phyloP scores from a whole-genome alignment of 2,888 invertebrate species.

The Eupithecia subfuscata region DNA sequence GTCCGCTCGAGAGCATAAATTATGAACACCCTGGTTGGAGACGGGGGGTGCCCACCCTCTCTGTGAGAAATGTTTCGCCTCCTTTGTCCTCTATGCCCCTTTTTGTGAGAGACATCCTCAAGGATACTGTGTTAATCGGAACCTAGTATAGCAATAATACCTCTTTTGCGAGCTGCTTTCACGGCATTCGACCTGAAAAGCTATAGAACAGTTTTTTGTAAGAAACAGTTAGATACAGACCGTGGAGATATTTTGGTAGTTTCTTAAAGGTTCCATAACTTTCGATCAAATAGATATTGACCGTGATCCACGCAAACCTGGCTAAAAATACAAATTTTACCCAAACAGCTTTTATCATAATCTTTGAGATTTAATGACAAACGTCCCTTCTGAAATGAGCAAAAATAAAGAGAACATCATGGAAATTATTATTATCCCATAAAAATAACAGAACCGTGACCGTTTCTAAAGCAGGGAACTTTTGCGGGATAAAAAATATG shows the following conservation, averaged over 20 bases:
- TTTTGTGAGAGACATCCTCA: constrained; percentile 80
- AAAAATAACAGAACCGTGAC: constrained; percentile 38
- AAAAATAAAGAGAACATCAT: constrained; percentile 23
- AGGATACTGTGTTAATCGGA: constrained; percentile 83
- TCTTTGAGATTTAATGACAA: not conserved
- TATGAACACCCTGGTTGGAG: constrained; percentile 77
- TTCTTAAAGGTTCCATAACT: constrained; percentile 34
- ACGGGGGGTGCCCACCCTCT: constrained; percentile 59
- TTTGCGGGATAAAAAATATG: constrained; percentile 72
- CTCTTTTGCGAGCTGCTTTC: constrained; percentile 63
- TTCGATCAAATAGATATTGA: not conserved
- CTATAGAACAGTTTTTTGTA: constrained; percentile 26
- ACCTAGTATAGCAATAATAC: constrained; percentile 61
- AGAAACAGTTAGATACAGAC: constrained; percentile 33
- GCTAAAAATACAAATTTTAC: not conserved
- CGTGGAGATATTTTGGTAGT: constrained; percentile 55
- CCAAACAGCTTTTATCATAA: not conserved
- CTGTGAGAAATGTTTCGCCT: constrained; percentile 78
- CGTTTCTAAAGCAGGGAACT: constrained; percentile 52
- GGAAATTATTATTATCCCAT: constrained; percentile 34
- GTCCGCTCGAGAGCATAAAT: constrained; percentile 79
- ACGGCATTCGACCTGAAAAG: constrained; percentile 62
- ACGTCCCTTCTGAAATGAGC: constrained; percentile 18
- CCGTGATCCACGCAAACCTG: not conserved
- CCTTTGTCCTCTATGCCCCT: constrained; percentile 77